Conservation (phyloP, 2,888 invertebrate species). For the Sycophila texana region DNA sequence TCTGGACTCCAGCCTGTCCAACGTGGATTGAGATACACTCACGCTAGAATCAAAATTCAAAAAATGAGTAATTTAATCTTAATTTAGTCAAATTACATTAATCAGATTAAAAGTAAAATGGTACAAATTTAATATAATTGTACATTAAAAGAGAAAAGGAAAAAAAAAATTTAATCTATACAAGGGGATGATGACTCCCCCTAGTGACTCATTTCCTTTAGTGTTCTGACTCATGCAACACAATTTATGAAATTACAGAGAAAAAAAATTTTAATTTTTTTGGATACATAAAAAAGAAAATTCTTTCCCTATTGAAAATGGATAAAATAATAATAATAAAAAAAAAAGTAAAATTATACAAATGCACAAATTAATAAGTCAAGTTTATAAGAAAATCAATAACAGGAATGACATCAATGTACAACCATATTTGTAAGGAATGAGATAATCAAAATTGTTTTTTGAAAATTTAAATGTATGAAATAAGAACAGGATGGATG, state of each 20-base stretch:
- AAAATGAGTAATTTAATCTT: background rate
- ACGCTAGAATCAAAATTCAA: slow-evolving; percentile 78
- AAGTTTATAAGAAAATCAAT: slow-evolving; percentile 9
- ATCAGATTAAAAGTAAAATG: background rate
- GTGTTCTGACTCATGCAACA: too few species aligned
- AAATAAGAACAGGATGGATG: slow-evolving; percentile 53
- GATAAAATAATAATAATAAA: background rate
- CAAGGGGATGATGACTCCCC: too few species aligned
- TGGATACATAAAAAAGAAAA: too few species aligned
- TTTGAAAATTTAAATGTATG: slow-evolving; percentile 25
- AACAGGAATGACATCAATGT: slow-evolving; percentile 24
- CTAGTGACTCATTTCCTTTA: too few species aligned
- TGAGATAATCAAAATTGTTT: slow-evolving; percentile 39
- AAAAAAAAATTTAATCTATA: too few species aligned
- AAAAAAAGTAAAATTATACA: background rate
- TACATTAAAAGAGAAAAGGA: background rate
- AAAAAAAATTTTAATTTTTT: slow-evolving; percentile 17
- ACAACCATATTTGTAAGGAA: slow-evolving; percentile 22
- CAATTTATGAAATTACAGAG: background rate
- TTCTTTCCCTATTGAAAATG: background rate
- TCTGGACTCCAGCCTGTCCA: slow-evolving; percentile 91
- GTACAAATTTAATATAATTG: background rate
- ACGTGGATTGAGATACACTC: slow-evolving; percentile 88
- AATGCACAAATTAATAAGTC: background rate
- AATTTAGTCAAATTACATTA: background rate